Conservation (phyloP, 2,113 vertebrate genomes). For the Mormyrus iriodes region DNA sequence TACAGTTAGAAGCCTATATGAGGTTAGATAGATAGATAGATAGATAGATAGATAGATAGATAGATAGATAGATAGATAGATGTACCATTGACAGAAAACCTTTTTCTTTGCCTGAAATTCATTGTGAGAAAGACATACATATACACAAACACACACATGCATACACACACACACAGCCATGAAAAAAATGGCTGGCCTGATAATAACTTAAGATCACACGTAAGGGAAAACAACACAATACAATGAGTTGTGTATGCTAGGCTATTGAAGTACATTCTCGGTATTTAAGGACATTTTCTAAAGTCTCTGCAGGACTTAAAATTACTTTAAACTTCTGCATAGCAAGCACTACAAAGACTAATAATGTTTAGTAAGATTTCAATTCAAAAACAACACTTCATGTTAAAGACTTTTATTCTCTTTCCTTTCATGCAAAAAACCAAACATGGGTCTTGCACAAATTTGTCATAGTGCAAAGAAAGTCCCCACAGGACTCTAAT, state of each 20-base stretch:
- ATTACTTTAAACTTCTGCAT: neutral
- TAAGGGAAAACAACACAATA: neutral
- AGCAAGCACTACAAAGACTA: neutral
- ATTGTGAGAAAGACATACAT: neutral
- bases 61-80: neutral
- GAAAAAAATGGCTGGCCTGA: neutral
- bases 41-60: neutral
- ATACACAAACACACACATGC: too few species aligned
- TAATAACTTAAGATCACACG: neutral
- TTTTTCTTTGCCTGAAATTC: neutral
- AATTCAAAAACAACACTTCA: neutral
- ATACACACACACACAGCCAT: neutral
- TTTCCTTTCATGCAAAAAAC: neutral
- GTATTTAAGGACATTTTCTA: neutral
- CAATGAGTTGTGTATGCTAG: neutral
- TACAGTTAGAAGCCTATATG: too few species aligned
- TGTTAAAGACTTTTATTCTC: neutral
- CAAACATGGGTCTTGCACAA: neutral
- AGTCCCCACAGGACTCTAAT: neutral
- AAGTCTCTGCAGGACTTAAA: neutral
- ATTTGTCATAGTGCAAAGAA: neutral
- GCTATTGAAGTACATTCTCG: neutral
- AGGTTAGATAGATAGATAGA: neutral
- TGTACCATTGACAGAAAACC: neutral
- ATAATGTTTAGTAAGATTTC: neutral